Evolutionary conservation across 1,140 invertebrate genomes (phyloP), one percentile per base, ranked within the genome.

Genomic region (Polypedilum vanderplanki): DNA sequence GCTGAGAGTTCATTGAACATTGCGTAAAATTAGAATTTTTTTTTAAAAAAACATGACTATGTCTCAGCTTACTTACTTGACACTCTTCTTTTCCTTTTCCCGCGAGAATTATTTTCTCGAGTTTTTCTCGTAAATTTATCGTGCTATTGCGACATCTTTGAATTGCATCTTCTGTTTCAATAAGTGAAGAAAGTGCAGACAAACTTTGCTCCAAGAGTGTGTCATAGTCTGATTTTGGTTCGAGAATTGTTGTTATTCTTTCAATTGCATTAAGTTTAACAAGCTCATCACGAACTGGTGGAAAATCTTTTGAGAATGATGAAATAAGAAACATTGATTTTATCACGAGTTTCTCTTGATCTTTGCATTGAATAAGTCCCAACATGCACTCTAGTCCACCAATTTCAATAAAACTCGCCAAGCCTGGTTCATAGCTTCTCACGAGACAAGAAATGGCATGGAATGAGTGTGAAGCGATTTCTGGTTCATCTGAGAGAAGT

Each of bases 401-500:
- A 24, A 73, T 73, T 17, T 75, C 75, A 18, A 77, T 65, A 33
- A 77, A 78, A 22, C 73, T 74, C 7, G 20, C 22, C 9, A 76
- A 24, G 15, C 41, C 75, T n/a, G 76, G 76, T 70, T 77, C 76
- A 75, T 75, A 78, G 67, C 76, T 77, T 41, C 76, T 73, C 22
- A 79, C 81, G 80, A 81, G 81, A 88, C 88, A 89, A 74, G 89
- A 90, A 73, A 90, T 77, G 41, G 88, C 89, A 80, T 87, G 88
- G 0, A 90, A 75, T 18, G 87, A 84, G 80, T 90, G 90, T 10
- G 85, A 79, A 77, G 82, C 84, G 0, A 87, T 84, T 65, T 81
- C 80, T 46, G 84, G 78, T 1, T 79, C 75, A 80, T 88, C 87
- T 10, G 79, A 80, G 4, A 89, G 76, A 78, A 87, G 83, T 17